Evolutionary conservation across 2,888 invertebrate species (phyloP).

Genomic region (Drosophila borealis): DNA sequence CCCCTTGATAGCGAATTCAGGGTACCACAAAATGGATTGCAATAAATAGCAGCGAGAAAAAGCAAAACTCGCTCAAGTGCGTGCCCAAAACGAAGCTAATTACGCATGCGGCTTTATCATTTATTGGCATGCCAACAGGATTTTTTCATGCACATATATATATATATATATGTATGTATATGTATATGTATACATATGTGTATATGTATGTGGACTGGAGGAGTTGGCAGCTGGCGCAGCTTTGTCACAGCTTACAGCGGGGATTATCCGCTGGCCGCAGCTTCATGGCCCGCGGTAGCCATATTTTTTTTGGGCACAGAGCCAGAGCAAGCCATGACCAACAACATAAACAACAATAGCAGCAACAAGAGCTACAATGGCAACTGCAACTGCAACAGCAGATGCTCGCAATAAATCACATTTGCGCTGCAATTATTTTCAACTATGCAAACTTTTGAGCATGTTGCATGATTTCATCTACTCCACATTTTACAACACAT

Average conservation of each 20-base stretch:
- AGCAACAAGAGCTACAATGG: background rate
- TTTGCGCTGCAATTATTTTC: conserved; percentile 23
- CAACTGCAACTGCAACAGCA: background rate
- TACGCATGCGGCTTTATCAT: conserved; percentile 47
- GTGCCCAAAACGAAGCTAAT: conserved; percentile 39
- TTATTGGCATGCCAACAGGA: conserved; percentile 38
- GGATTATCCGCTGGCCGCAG: conserved; percentile 33
- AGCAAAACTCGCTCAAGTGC: conserved; percentile 2
- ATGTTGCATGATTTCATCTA: background rate
- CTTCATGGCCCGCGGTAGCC: conserved; percentile 1
- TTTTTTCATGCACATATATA: background rate
- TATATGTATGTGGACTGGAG: background rate
- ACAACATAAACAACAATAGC: background rate
- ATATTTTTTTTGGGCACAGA: conserved; percentile 21
- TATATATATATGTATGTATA: background rate
- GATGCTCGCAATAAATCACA: conserved; percentile 33
- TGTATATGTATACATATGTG: background rate
- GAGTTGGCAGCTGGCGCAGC: conserved; percentile 20
- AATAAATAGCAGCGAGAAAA: conserved; percentile 10
- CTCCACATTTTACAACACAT: too few relatives aligned
- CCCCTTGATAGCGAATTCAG: background rate
- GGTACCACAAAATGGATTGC: background rate
- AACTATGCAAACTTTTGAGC: conserved; percentile 19
- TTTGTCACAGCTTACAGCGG: conserved; percentile 33
- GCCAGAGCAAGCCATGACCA: conserved; percentile 13